Evolutionary conservation across 2,888 invertebrate genomes (phyloP), one percentile per base, ranked within the genome.

Genomic region (Eristalinus aeneus): DNA sequence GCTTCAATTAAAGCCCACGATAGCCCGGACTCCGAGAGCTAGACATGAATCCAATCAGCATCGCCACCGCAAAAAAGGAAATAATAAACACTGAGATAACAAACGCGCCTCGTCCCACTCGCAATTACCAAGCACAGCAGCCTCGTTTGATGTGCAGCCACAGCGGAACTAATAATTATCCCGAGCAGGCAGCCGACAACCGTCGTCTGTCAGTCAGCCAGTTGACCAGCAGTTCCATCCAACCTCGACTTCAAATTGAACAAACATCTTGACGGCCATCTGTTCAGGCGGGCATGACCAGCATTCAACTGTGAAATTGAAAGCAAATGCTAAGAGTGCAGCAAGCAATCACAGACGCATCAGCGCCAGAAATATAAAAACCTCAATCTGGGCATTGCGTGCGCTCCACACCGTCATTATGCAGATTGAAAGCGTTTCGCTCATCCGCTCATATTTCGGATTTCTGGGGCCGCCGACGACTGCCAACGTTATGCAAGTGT

Each of bases 171-270:
- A 72, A 85, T 63, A 81, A 80, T 80, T 81, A 84, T 76, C 67
- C 65, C 63, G 68, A 72, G 71, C 72, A 71, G 54, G 68, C 85
- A 61, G 72, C 76, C 76, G 61, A 53, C 71, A 79, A 72, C 46
- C 46, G 8, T 74, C 67, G 68, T 71, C 56, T 67, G 67, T 81
- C 80, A 73, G 72, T 81, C 80, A 76, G 72, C 56, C 72, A 71
- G 85, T 85, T 85, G 85, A 76, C 85, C 85, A 69, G 76, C 85
- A 69, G 76, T 64, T 80, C 61, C 85, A 85, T 75, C 81, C 81
- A 85, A 81, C 85, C 85, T 81, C 81, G 75, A 76, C 63, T 81
- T 73, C 71, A 72, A 73, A 81, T 81, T 76, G 76, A 76, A 71
- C n/a, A 36, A 64, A 85, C 76, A 73, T 85, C 81, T 80, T 85